A percentile compares a stretch with the other conserved stretches of the same genome.
phyloP scores from a whole-genome alignment of 2,113 vertebrate genomes.

The Macrotis lagotis region DNA sequence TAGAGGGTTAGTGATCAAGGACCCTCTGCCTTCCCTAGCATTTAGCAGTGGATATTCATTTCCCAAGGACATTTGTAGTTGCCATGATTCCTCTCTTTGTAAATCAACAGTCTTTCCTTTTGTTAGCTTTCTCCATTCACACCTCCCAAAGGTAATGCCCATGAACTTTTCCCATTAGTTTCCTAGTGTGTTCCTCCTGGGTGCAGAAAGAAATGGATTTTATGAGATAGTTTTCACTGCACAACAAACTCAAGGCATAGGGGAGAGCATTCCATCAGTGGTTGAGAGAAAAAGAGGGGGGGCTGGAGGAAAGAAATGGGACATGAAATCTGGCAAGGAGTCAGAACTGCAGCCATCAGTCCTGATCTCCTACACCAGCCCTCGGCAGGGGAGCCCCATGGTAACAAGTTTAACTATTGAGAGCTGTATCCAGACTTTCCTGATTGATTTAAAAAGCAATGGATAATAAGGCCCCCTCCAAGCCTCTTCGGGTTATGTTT shows the following conservation, averaged over 20 bases:
- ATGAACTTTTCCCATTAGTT: slow-evolving; percentile 63
- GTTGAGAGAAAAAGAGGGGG: neutral
- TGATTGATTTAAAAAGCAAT: neutral
- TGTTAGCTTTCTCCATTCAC: slow-evolving; percentile 62
- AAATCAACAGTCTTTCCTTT: slow-evolving; percentile 42
- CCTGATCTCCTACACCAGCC: neutral
- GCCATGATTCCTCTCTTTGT: slow-evolving; percentile 53
- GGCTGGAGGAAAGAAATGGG: neutral
- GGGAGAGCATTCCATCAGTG: neutral
- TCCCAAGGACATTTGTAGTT: slow-evolving; percentile 64
- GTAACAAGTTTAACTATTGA: slow-evolving; percentile 9
- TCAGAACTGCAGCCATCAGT: neutral
- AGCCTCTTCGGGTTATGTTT: neutral
- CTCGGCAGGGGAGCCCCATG: neutral
- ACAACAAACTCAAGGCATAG: neutral
- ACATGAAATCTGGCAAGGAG: neutral
- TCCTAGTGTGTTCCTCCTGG: slow-evolving; percentile 63
- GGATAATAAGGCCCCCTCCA: neutral
- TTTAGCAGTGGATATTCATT: slow-evolving; percentile 70
- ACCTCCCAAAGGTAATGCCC: slow-evolving; percentile 11
- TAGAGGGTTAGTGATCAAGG: neutral
- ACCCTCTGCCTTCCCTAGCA: slow-evolving; percentile 64
- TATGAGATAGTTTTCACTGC: slow-evolving; percentile 54
- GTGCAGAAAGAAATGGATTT: slow-evolving; percentile 71
- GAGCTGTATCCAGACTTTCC: neutral